Evolutionary conservation across 2,797 vertebrate species (phyloP).

Genomic region (Falco naumanni): DNA sequence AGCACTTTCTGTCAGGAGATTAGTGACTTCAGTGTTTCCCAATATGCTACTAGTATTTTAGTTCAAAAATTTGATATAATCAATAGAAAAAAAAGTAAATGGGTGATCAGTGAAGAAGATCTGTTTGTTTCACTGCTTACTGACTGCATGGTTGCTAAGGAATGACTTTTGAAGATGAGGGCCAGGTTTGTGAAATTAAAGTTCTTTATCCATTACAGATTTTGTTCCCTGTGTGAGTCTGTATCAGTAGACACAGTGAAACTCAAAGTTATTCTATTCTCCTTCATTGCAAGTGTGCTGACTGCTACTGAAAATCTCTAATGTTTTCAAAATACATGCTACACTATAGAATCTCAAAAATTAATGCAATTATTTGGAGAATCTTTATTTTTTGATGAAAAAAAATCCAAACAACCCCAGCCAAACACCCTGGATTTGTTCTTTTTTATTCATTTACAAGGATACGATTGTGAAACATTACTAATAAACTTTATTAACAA

Average conservation of each 20-base stretch:
- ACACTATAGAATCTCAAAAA: neutral
- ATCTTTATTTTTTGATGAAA: neutral
- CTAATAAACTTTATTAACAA: constrained; percentile 66
- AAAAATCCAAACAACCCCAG: neutral
- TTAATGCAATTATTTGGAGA: neutral
- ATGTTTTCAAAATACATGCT: constrained; percentile 17
- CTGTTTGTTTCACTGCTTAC: neutral
- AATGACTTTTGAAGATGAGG: neutral
- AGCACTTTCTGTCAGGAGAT: neutral
- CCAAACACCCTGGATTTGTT: constrained; percentile 11
- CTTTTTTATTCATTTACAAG: constrained; percentile 66
- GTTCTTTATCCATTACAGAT: constrained; percentile 40
- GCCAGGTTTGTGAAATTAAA: constrained; percentile 27
- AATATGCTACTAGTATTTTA: neutral
- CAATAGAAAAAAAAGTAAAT: neutral
- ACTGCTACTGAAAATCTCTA: constrained; percentile 23
- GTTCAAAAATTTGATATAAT: neutral
- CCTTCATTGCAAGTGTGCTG: neutral
- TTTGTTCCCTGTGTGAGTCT: constrained; percentile 29
- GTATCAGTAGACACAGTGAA: constrained; percentile 42
- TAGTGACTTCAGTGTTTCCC: neutral
- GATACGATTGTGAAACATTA: constrained; percentile 69
- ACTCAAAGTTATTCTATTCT: constrained; percentile 12
- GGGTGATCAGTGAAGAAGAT: neutral
- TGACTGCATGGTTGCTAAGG: neutral